These are phyloP conservation scores for Lydus trimaculatus DNA, from an alignment of 2,888 invertebrate species.

Conservation along the genomic window DNA sequence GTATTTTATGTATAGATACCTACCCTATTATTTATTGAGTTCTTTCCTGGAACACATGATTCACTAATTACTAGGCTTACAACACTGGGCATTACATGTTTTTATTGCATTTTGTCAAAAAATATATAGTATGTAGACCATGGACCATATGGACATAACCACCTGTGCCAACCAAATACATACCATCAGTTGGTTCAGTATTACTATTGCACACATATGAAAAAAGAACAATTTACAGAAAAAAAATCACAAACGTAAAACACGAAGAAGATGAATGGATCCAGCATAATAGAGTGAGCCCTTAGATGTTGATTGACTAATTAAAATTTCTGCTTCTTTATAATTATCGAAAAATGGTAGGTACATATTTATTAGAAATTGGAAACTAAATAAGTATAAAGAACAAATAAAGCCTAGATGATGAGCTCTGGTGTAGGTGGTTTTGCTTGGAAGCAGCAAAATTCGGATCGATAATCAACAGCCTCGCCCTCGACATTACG, in stretches of 20 bases:
- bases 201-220: background rate
- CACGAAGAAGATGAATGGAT: too few species aligned
- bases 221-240: background rate
- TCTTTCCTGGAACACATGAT: conserved; percentile 41
- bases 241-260: background rate
- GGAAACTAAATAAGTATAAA: background rate
- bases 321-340: background rate
- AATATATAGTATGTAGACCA: background rate
- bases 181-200: background rate
- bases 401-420: background rate
- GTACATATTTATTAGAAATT: too few species aligned
- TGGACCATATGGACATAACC: background rate
- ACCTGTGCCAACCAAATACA: background rate
- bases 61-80: conserved; percentile 39
- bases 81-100: background rate
- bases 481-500: conserved; percentile 43
- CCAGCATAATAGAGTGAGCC: too few species aligned
- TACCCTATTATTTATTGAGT: conserved; percentile 41
- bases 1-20: conserved; percentile 19
- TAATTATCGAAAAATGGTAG: too few species aligned
- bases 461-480: conserved; percentile 45
- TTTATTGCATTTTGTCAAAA: background rate
- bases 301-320: background rate
- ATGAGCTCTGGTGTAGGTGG: conserved; percentile 11
- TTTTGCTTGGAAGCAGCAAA: conserved; percentile 31